Percentiles rank a stretch among this genome's conserved stretches.
Conservation (phyloP, 1,140 invertebrate species). For the Drosophila quadrilineata region DNA sequence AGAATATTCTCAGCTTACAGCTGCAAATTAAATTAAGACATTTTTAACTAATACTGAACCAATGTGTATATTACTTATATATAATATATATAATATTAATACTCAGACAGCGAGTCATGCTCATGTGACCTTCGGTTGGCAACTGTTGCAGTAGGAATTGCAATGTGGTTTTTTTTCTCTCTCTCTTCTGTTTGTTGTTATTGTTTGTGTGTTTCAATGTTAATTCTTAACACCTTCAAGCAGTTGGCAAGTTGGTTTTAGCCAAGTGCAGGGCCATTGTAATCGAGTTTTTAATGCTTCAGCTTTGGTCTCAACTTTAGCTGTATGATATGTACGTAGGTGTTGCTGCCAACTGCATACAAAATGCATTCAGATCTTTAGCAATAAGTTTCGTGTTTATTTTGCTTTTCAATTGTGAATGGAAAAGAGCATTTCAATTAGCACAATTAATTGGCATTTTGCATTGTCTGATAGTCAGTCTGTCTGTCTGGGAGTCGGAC, state of each 20-base stretch:
- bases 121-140: constrained; percentile 8
- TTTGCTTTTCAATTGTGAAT: constrained; percentile 2
- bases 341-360: constrained; percentile 44
- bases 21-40: no score
- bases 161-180: neutral
- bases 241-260: neutral
- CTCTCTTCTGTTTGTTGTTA: no score
- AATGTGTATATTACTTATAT: no score
- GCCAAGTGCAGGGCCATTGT: constrained; percentile 22
- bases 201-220: no score
- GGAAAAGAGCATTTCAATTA: constrained; percentile 29
- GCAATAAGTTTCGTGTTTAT: constrained; percentile 8
- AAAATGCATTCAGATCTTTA: constrained; percentile 15
- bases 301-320: no score
- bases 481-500: neutral
- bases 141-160: constrained; percentile 13
- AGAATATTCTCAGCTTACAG: no score
- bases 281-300: constrained; percentile 3
- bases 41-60: no score
- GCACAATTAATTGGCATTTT: constrained; percentile 24
- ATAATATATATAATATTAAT: no score
- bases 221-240: constrained; percentile 1
- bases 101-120: no score
- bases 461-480: constrained; percentile 6
- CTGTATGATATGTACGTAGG: neutral